Conservation (phyloP, 2,888 invertebrate species). For the Thera obeliscata region DNA sequence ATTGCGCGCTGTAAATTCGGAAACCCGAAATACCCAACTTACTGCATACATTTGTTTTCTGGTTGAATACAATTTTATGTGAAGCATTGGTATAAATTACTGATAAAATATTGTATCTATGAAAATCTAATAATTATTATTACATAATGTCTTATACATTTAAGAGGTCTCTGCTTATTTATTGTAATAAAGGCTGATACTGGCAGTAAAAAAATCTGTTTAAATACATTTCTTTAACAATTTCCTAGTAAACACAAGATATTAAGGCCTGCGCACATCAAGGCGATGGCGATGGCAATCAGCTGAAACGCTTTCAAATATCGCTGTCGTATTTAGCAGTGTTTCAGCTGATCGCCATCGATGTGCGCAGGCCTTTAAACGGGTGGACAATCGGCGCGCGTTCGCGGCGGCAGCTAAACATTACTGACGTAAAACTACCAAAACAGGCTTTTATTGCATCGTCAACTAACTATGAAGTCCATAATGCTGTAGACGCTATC, state of each 20-base stretch:
- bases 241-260: slow-evolving; percentile 37
- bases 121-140: slow-evolving; percentile 41
- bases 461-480: slow-evolving; percentile 61
- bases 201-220: slow-evolving; percentile 54
- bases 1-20: not conserved
- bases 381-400: slow-evolving; percentile 35
- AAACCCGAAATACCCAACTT: not conserved
- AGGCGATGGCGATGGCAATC: no score
- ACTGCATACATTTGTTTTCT: not conserved
- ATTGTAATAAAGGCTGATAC: slow-evolving; percentile 54
- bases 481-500: slow-evolving; percentile 56
- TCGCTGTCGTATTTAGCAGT: no score
- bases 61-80: slow-evolving; percentile 12
- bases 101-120: slow-evolving; percentile 32
- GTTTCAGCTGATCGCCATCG: no score
- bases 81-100: slow-evolving; percentile 12
- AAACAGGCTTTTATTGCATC: slow-evolving; percentile 48
- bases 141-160: slow-evolving; percentile 36
- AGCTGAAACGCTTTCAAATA: no score
- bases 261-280: slow-evolving; percentile 11
- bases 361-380: slow-evolving; percentile 1
- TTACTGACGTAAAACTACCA: slow-evolving; percentile 32
- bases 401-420: slow-evolving; percentile 41
- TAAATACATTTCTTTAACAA: slow-evolving; percentile 33
- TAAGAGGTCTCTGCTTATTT: slow-evolving; percentile 40